These are phyloP conservation scores for Apantesis nais DNA, from an alignment of 2,888 invertebrate species.

Conservation along the genomic window DNA sequence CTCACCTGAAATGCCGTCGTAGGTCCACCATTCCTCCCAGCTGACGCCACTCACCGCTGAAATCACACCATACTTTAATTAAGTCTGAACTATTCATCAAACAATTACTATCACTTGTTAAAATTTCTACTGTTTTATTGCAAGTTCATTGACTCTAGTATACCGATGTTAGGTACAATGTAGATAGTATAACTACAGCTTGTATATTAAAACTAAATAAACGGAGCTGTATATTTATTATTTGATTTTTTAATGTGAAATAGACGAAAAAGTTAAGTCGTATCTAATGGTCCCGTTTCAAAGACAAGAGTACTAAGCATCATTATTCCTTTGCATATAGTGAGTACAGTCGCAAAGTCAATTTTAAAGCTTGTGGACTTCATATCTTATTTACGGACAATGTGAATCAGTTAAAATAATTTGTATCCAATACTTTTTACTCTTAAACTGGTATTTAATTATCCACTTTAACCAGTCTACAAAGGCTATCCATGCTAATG, in stretches of 20 bases:
- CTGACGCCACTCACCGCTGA: constrained; percentile 91
- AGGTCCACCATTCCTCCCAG: constrained; percentile 99
- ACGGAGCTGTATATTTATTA: too few relatives aligned
- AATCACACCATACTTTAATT: constrained; percentile 84
- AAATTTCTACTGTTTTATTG: constrained; percentile 42
- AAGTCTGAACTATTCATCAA: constrained; percentile 71
- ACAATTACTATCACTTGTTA: constrained; percentile 42
- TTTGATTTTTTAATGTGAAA: too few relatives aligned
- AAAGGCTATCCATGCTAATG: constrained; percentile 2
- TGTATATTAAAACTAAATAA: not conserved
- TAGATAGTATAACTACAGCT: not conserved
- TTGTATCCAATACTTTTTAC: constrained; percentile 9
- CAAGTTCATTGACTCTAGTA: constrained; percentile 27
- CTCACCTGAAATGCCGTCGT: constrained; percentile 97
- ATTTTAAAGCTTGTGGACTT: not conserved
- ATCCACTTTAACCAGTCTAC: constrained; percentile 5
- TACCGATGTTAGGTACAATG: not conserved
- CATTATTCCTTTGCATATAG: not conserved
- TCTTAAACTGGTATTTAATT: constrained; percentile 1
- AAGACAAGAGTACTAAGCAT: too few relatives aligned
- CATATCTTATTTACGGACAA: constrained; percentile 3
- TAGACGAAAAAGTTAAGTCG: too few relatives aligned
- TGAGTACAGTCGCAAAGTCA: not conserved
- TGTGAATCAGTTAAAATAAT: not conserved
- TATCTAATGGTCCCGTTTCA: too few relatives aligned